Percentiles rank a stretch among this genome's conserved stretches.
Conservation (phyloP, 1,140 invertebrate genomes). For the Coenobita brevimanus region DNA sequence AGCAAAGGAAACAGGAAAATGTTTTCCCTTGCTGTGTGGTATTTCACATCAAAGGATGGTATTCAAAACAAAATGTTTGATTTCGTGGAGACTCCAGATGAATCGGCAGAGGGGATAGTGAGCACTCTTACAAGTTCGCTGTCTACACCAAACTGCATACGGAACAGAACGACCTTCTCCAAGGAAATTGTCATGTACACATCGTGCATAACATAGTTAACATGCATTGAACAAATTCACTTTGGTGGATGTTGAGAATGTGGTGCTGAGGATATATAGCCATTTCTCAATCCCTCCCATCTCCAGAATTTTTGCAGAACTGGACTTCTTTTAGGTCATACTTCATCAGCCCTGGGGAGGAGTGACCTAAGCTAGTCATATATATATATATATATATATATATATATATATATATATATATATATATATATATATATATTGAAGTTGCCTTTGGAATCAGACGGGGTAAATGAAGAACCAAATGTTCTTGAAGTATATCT, state of each 20-base stretch:
- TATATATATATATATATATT: too few species aligned
- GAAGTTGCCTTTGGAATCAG: neutral
- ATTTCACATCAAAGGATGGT: constrained; percentile 31
- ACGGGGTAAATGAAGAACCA: constrained; percentile 1
- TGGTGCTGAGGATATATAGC: constrained; percentile 23
- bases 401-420: too few species aligned
- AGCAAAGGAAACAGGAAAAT: neutral
- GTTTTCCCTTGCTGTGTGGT: constrained; percentile 25
- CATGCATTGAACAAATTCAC: neutral
- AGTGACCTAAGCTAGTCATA: too few species aligned
- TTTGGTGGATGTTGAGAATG: neutral
- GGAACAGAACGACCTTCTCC: constrained; percentile 24
- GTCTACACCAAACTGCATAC: constrained; percentile 10
- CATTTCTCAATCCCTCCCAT: constrained; percentile 5
- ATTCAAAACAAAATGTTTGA: constrained; percentile 35
- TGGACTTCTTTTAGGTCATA: neutral
- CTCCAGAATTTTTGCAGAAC: constrained; percentile 18
- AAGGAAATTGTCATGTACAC: constrained; percentile 33
- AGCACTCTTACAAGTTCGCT: constrained; percentile 11
- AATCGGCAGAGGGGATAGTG: constrained; percentile 18
- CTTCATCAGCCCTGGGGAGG: too few species aligned
- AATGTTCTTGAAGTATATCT: constrained; percentile 32
- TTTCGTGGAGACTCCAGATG: constrained; percentile 32
- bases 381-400: too few species aligned
- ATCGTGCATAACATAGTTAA: constrained; percentile 15